Base-by-base conservation (phyloP, 2,113 vertebrate genomes). In the Chrysemys picta region DNA sequence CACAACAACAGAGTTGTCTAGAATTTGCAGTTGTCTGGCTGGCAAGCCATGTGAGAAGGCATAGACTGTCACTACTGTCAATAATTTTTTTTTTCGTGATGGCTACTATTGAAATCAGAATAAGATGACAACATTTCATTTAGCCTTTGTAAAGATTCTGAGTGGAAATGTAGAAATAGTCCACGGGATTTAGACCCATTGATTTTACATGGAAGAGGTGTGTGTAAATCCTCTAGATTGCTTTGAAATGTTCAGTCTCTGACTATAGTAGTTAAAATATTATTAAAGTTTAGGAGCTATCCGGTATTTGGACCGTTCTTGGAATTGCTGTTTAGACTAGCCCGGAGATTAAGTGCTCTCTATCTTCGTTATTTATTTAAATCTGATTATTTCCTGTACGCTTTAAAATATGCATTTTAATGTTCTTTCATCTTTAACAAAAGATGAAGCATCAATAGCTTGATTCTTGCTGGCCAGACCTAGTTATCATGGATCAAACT, bases 11-110 rank as follows among this genome's bases (percentile, higher is more conserved):
- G 49, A 1, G 4, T 10, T 31, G 1, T 57, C 22, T 25, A 8
- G n/a, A 27, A 47, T 0, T 16, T 79, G 59, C 4, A 11, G 52
- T 11, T 13, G 16, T 3, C 52, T 1, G 42, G 17, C 1, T 52
- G 59, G 8, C 4, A 1, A 38, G 12, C 19, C 57, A 14, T 6
- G 11, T 31, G 27, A 57, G 59, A 82, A 42, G 7, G 56, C 13
- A 13, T 65, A 49, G 16, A 19, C 2, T 4, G n/a, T 29, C 12
- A 29, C 19, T 3, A 27, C 57, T 5, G 3, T 54, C 50, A 24
- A 45, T 6, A 76, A 14, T 38, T 7, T 16, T 24, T 62, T 62
- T 31, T 62, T 31, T 4, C 21, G 4, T 75, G 69, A 21, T 38
- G 35, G 10, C 21, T 42, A 42, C n/a, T 9, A 24, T 5, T 22